Evolutionary conservation across 2,113 vertebrate genomes (phyloP).

Genomic region (Spermophilus dauricus): DNA sequence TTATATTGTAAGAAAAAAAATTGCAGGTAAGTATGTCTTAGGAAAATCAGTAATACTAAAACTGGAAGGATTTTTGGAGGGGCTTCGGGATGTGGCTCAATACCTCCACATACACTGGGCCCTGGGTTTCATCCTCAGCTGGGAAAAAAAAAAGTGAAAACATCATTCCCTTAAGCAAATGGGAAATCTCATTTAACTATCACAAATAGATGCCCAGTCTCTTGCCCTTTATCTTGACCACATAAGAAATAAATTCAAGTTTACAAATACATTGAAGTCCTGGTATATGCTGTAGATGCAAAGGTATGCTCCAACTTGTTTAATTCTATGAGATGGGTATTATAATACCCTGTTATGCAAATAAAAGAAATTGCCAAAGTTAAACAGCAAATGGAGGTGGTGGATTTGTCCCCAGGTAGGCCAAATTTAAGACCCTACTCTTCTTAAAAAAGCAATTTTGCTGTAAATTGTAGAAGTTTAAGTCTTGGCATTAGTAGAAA

Average conservation of each 20-base stretch:
- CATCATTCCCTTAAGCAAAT: background rate
- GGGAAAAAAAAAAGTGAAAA: background rate
- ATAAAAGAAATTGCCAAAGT: background rate
- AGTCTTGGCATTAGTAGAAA: background rate
- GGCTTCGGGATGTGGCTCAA: no score
- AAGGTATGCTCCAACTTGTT: background rate
- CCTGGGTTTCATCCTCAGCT: no score
- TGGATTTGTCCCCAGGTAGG: background rate
- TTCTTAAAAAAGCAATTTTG: background rate
- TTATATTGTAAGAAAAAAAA: background rate
- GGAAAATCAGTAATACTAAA: background rate
- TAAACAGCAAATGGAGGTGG: background rate
- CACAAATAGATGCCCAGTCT: background rate
- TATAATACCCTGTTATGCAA: background rate
- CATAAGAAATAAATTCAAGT: background rate
- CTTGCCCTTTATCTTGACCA: background rate
- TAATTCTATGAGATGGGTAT: background rate
- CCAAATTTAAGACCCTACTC: background rate
- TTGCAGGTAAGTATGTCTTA: background rate
- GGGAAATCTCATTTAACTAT: background rate
- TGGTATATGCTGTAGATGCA: background rate
- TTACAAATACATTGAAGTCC: background rate
- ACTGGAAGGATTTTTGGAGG: background rate
- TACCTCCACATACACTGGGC: no score
- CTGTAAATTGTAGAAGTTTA: background rate